Percentiles rank a stretch among this genome's conserved stretches.
phyloP scores from a whole-genome alignment of 2,797 vertebrate genomes.

The Bufotes viridis region DNA sequence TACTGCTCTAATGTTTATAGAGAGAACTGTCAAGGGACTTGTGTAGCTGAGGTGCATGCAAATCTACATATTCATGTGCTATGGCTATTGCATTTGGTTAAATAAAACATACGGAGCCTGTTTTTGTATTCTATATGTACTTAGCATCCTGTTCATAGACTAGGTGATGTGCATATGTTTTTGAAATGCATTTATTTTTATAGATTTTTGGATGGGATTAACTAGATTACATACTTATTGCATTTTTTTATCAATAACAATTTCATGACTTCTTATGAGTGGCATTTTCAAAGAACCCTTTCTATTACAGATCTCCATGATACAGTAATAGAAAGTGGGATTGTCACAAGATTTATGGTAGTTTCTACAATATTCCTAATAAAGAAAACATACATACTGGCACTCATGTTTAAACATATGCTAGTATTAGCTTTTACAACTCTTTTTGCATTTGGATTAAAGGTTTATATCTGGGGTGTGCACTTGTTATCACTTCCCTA shows the following conservation, averaged over 20 bases:
- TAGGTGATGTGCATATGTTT: neutral
- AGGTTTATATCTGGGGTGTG: neutral
- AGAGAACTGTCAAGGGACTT: constrained; percentile 41
- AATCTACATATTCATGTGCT: constrained; percentile 42
- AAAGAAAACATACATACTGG: neutral
- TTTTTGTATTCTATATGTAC: constrained; percentile 26
- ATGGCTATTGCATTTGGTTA: constrained; percentile 14
- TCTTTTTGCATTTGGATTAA: neutral
- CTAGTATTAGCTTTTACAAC: neutral
- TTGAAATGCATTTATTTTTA: constrained; percentile 27
- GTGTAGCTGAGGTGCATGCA: constrained; percentile 45
- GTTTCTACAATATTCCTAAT: neutral
- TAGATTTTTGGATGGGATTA: constrained; percentile 25
- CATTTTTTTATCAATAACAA: constrained; percentile 16
- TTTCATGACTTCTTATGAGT: constrained; percentile 2
- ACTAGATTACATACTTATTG: constrained; percentile 5
- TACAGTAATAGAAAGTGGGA: neutral
- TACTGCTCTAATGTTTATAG: constrained; percentile 52
- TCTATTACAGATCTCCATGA: constrained; percentile 8
- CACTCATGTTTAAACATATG: neutral
- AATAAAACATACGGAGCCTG: constrained; percentile 47
- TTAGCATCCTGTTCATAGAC: constrained; percentile 19
- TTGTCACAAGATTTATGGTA: neutral
- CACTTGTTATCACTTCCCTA: neutral
- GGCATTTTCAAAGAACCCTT: neutral